phyloP scores from a whole-genome alignment of 2,888 invertebrate species.

The Loripinus fragilis region DNA sequence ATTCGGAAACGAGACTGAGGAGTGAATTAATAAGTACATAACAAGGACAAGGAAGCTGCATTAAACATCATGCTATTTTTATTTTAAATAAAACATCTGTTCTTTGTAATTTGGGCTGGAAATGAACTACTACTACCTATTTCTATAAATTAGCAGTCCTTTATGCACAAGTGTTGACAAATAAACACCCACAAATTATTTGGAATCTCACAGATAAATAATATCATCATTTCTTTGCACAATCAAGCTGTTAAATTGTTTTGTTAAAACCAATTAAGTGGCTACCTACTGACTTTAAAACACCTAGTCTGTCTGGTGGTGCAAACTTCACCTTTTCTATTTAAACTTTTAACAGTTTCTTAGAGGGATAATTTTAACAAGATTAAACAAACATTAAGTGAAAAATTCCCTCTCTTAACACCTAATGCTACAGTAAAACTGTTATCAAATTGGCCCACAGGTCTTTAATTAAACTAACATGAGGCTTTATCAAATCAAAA shows the following conservation, averaged over 20 bases:
- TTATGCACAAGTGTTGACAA: no score
- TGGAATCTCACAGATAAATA: no score
- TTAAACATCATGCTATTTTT: no score
- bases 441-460: slow-evolving; percentile 7
- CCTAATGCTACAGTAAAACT: not conserved
- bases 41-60: no score
- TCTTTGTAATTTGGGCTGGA: no score
- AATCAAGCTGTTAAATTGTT: slow-evolving; percentile 10
- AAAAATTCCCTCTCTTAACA: not conserved
- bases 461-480: slow-evolving; percentile 15
- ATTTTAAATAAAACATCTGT: no score
- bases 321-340: not conserved
- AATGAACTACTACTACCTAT: no score
- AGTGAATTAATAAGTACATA: no score
- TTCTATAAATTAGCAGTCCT: no score
- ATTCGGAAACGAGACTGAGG: no score
- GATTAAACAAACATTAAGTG: slow-evolving; percentile 15
- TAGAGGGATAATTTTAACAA: slow-evolving; percentile 12
- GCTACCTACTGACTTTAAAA: not conserved
- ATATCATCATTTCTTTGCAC: not conserved
- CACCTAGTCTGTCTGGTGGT: not conserved
- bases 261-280: slow-evolving; percentile 4
- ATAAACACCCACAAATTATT: no score
- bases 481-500: not conserved
- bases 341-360: slow-evolving; percentile 19